Evolutionary conservation across 30 jellyfish, hydroid and myxozoan genomes (phyloP).

Genomic region (Cassiopea xamachana): DNA sequence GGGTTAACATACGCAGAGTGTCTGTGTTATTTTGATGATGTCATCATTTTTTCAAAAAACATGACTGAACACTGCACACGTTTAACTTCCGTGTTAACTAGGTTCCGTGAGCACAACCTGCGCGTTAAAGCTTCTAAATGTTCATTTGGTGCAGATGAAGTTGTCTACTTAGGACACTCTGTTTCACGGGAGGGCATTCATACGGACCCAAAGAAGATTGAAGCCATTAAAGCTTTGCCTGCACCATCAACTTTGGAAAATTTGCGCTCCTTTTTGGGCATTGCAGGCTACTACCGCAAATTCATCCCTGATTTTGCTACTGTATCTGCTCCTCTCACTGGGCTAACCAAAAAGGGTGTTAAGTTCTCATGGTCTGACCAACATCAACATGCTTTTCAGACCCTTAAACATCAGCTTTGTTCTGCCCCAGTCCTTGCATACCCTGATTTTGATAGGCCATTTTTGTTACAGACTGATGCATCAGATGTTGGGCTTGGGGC

Average conservation of each 20-base stretch:
- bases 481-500: too few species aligned
- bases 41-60: slow-evolving; percentile 42
- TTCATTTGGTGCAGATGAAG: slow-evolving; percentile 40
- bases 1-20: slow-evolving; percentile 2
- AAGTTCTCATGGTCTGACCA: too few species aligned
- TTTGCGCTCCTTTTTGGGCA: slow-evolving; percentile 48
- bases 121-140: slow-evolving; percentile 52
- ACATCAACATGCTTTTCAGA: slow-evolving; percentile 36
- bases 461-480: slow-evolving; percentile 6
- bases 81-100: slow-evolving; percentile 7
- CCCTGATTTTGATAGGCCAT: slow-evolving; percentile 36
- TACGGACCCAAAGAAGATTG: slow-evolving; percentile 14
- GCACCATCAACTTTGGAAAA: not conserved
- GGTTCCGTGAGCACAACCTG: slow-evolving; percentile 13
- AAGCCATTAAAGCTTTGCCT: not conserved
- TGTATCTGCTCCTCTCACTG: slow-evolving; percentile 46
- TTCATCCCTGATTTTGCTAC: slow-evolving; percentile 54
- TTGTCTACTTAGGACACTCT: slow-evolving; percentile 45
- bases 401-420: slow-evolving; percentile 21
- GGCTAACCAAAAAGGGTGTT: too few species aligned
- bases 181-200: slow-evolving; percentile 40
- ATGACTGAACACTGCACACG: slow-evolving; percentile 21
- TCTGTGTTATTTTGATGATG: slow-evolving; percentile 42
- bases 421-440: slow-evolving; percentile 54
- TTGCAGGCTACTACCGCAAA: slow-evolving; percentile 66